Base-by-base conservation (phyloP, 2,888 invertebrate species). In the Tenthredo distinguenda region DNA sequence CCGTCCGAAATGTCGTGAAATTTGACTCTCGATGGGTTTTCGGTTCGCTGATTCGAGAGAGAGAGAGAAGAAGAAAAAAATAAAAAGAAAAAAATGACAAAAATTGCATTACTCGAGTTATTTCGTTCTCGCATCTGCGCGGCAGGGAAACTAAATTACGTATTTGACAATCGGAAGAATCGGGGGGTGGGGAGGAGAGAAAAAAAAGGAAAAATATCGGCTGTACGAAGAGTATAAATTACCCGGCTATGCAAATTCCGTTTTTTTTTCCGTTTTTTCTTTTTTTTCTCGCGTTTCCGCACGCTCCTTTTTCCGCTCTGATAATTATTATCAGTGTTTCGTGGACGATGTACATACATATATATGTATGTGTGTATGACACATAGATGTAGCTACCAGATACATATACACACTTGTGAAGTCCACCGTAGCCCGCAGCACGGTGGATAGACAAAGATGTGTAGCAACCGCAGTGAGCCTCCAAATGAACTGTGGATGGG, bases 401-500 rank as follows among this genome's bases (percentile, higher is more conserved):
- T 40, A 10, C 40, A 43, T n/a, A 58, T 6, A 58, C 21, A 21
- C 5, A 31, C 15, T 68, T 68, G 31, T 34, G 6, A 26, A 62
- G 40, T 47, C 43, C 40, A 43, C 43, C 40, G 12, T 10, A 74
- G 40, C 43, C n/a, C n/a, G 55, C 55, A n/a, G 55, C 26, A 47
- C 21, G 47, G 47, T 47, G 47, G 74, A 74, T 21, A 43, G 74
- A 74, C 74, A 43, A 74, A 74, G 74, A 43, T 43, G 21, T 74
- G 43, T 74, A 21, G 47, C 21, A 74, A 5, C 74, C 21, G 74
- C 74, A 74, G 74, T 74, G 47, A 74, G 43, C 43, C 26, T 74
- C 21, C 26, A 47, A 74, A 47, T 74, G 74, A 74, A 74, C 26
- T 15, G 43, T 40, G 43, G 40, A 74, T 1, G 18, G 74, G 43